These are phyloP conservation scores for Phylloscopus whistleri DNA, from an alignment of 2,113 vertebrate species.

Conservation along the genomic window DNA sequence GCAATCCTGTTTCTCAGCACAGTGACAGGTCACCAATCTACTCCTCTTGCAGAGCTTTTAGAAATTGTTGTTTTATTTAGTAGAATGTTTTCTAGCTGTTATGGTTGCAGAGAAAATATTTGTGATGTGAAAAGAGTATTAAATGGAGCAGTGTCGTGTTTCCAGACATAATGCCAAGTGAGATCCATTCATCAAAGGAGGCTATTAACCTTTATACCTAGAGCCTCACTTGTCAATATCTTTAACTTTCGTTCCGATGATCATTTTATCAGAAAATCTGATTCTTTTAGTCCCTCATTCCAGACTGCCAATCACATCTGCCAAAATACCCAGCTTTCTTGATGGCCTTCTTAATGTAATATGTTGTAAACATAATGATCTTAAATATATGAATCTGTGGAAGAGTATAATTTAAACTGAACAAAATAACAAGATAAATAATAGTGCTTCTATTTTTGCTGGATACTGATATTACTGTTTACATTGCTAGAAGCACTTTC, in stretches of 20 bases:
- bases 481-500: neutral
- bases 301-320: neutral
- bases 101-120: neutral
- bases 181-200: conserved; percentile 24
- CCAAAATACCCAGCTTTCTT: neutral
- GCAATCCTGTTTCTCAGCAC: neutral
- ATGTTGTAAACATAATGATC: neutral
- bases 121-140: conserved; percentile 16
- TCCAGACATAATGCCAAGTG: neutral
- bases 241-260: conserved; percentile 23
- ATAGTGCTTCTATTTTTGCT: neutral
- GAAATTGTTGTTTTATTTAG: conserved; percentile 25
- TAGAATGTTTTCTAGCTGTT: neutral
- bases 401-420: neutral
- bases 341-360: neutral
- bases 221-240: conserved; percentile 25
- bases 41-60: neutral
- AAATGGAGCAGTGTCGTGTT: neutral
- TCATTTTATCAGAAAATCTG: conserved; percentile 45
- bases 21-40: neutral
- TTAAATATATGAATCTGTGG: neutral
- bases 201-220: conserved; percentile 46
- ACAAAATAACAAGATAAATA: conserved; percentile 4
- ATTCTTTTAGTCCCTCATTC: conserved; percentile 8
- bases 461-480: neutral